Base-by-base conservation (phyloP, 2,113 vertebrate species). In the Pelvicachromis taeniatus region DNA sequence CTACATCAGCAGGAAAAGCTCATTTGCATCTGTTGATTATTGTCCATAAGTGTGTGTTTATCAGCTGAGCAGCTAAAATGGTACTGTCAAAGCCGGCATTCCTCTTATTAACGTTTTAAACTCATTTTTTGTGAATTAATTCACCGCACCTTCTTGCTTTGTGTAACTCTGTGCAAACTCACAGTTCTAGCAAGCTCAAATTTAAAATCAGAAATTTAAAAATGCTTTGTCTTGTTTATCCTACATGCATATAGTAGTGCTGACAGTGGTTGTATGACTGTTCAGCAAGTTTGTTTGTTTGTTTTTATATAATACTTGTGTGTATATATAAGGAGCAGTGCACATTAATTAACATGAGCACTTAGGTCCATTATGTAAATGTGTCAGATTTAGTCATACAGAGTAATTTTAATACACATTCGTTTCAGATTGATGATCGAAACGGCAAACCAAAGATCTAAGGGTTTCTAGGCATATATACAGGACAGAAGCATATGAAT, bases 21-120 rank as follows among this genome's bases (percentile, higher is more conserved):
- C 1, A 70, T 7, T 5, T 73, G 42, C 23, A 31, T 19, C 2
- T 0, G 0, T 19, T 50, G 42, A 12, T 50, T 73, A 19, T 50
- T 73, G 2, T 8, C 42, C 68, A 19, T 29, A 31, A 12, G 23
- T 50, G 68, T 48, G 4, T 19, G 23, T 73, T 73, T 73, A 48
- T 73, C 16, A 73, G 42, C 17, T 73, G 68, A 73, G 48, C 68
- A 48, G 40, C 3, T 73, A 29, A 73, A 73, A 73, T 31, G 9
- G 16, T 11, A 31, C 65, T 29, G 42, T 19, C 23, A 16, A 0
- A 73, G 29, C 16, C 2, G 19, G 68, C 4, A 11, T 29, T 73
- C 40, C 40, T 48, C 40, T 29, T 73, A 48, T 48, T 48, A 48
- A 73, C 65, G 0, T 29, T 73, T 48, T 48, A 73, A 45, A 70